Evolutionary conservation across 92 coral and sea anemone genomes (phyloP), one percentile per base, ranked within the genome.

Genomic region (Zoanthus sociatus): DNA sequence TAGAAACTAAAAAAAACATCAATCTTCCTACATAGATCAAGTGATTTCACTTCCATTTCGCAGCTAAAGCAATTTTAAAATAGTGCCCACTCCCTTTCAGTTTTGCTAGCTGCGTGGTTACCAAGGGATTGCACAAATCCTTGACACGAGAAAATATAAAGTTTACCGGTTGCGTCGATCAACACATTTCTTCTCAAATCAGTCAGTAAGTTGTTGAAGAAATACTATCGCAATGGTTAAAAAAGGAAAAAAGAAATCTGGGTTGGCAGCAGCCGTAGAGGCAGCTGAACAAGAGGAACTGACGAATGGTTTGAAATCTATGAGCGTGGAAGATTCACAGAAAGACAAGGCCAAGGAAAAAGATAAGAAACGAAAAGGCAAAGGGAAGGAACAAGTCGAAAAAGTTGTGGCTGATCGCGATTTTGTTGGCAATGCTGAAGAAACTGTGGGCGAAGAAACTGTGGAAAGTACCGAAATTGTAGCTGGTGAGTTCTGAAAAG

Each of bases 201-300:
- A 6, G 26, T 45, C 58, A n/a, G 13, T 79, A 21, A 33, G 26
- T 30, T 26, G 20, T 37, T 42, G 26, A 46, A 31, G 47, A 9
- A 78, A 66, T 12, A 50, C 37, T 14, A 42, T 66, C 75, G 45
- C 45, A 81, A 81, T 81, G 85, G 85, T 81, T 64, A 81, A 64
- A 55, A 81, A 81, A 81, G 85, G 94, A 14, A 92, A 92, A 86
- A 97, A 97, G 89, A 94, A 95, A 87, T 71, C 93, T 53, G 94
- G 96, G 51, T 86, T 97, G 30, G 98, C 98, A 17, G 99, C 99
- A 0, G 98, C 99, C n/a, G 99, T 97, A 3, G 94, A 95, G 76
- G 97, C 96, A 69, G 99, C 99, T 0, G 99, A 96, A 77, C 93
- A 92, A 48, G 96, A 89, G 78, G 78, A 69, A n/a, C 87, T 78